Percentiles rank a stretch among this genome's conserved stretches.
Conservation (phyloP, 1,140 invertebrate genomes). For the Acromyrmex heyeri region DNA sequence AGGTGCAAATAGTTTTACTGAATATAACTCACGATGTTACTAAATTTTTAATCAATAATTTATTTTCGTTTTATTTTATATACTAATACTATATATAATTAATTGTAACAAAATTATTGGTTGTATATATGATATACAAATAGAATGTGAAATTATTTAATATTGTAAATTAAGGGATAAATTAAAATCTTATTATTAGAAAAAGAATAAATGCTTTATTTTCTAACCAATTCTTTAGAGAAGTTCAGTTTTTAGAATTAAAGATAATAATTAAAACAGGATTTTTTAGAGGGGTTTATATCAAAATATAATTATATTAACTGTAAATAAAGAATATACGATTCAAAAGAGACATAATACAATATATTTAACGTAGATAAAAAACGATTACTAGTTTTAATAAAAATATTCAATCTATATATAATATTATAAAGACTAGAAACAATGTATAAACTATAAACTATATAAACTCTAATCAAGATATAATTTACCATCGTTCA, state of each 20-base stretch:
- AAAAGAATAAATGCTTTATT: background rate
- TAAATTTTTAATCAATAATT: slow-evolving; percentile 14
- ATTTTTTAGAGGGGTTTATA: background rate
- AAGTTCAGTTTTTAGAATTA: background rate
- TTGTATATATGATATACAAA: background rate
- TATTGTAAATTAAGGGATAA: background rate
- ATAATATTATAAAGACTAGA: background rate
- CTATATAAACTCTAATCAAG: background rate
- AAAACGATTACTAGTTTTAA: background rate
- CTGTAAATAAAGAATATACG: background rate
- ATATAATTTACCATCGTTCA: background rate
- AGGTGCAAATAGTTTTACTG: background rate
- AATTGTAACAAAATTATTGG: slow-evolving; percentile 7
- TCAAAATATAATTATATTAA: background rate
- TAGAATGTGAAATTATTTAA: background rate
- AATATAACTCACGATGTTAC: background rate
- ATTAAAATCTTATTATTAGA: background rate
- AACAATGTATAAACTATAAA: background rate
- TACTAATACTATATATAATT: slow-evolving; percentile 10
- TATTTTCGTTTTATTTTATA: slow-evolving; percentile 9
- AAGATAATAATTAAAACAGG: background rate
- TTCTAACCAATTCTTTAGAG: background rate
- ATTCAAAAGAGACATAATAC: background rate
- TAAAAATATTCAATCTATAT: background rate
- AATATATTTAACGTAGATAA: background rate